Conservation (phyloP, 2,113 vertebrate genomes). For the Microtus oregoni region DNA sequence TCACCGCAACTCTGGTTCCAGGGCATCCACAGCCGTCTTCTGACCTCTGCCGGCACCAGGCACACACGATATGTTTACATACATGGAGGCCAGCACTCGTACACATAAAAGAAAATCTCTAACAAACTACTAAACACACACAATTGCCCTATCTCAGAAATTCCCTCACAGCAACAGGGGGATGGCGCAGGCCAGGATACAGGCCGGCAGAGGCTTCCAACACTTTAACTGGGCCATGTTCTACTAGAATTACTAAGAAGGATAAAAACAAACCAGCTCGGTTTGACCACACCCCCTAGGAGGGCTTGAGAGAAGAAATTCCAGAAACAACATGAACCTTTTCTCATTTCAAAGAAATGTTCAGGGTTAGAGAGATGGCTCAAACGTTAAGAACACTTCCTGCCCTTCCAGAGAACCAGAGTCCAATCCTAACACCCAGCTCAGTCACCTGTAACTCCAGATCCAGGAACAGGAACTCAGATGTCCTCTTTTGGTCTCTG, state of each 20-base stretch:
- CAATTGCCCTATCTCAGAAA: neutral
- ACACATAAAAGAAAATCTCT: neutral
- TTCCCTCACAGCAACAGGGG: neutral
- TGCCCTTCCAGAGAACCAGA: neutral
- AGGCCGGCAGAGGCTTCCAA: neutral
- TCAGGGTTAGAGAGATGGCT: neutral
- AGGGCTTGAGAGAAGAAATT: neutral
- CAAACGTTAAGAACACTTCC: neutral
- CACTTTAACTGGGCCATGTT: neutral
- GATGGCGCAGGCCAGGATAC: neutral
- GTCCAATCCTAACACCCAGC: neutral
- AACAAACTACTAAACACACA: neutral
- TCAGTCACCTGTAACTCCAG: neutral
- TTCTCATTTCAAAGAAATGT: constrained; percentile 38
- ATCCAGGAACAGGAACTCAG: neutral
- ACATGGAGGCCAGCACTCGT: neutral
- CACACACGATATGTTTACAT: neutral
- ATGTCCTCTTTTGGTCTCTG: neutral
- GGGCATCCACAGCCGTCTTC: too few relatives aligned
- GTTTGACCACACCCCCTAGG: neutral
- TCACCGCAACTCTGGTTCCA: neutral
- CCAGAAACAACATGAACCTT: neutral
- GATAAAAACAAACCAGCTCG: neutral
- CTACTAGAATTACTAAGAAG: neutral
- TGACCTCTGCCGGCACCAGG: neutral